Evolutionary conservation across 1,140 invertebrate genomes (phyloP), one percentile per base, ranked within the genome.

Genomic region (Doryteuthis pealeii): DNA sequence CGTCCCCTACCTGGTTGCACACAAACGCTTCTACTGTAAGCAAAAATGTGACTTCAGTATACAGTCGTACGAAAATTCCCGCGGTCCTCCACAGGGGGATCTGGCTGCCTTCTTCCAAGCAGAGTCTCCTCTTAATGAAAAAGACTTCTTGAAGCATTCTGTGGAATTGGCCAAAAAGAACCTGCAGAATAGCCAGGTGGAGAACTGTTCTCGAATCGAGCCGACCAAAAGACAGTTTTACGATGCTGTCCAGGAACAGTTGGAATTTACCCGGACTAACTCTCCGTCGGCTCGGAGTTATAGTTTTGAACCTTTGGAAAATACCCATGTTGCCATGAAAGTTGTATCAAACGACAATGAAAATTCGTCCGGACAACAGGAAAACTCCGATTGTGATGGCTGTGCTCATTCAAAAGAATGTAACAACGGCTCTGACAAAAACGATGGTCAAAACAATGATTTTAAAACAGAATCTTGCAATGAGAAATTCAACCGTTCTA

Each of bases 241-340:
- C 18, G 54, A 62, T 12, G 54, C 54, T 15, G 54, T 62, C 54
- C 54, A 62, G 1, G 18, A 62, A 62, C 54, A 62, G 54, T 22
- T 62, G 54, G 54, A 62, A 62, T 6, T 62, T 62, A 6, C 54
- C 18, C 18, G 12, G 6, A 18, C 10, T 18, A 62, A 12, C 6
- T 28, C 54, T 22, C 0, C 18, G 18, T 18, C 54, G 6, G 18
- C 12, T n/a, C 10, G 18, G 54, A 14, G 5, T 14, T 62, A n/a
- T 22, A 62, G 54, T 62, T 62, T 62, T 22, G 54, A 62, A 62
- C 54, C 54, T 6, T 6, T 62, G 54, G 54, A 62, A 62, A 62
- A 62, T 62, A 62, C 54, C 5, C 12, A 62, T 8, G 54, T 62
- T n/a, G 54, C 54, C 18, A 18, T 62, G 22, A 62, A 62, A 62